A percentile compares a stretch with the other conserved stretches of the same genome.
Evolutionary conservation across 2,113 vertebrate genomes (phyloP).

Genomic region (Pteruthius melanotis): DNA sequence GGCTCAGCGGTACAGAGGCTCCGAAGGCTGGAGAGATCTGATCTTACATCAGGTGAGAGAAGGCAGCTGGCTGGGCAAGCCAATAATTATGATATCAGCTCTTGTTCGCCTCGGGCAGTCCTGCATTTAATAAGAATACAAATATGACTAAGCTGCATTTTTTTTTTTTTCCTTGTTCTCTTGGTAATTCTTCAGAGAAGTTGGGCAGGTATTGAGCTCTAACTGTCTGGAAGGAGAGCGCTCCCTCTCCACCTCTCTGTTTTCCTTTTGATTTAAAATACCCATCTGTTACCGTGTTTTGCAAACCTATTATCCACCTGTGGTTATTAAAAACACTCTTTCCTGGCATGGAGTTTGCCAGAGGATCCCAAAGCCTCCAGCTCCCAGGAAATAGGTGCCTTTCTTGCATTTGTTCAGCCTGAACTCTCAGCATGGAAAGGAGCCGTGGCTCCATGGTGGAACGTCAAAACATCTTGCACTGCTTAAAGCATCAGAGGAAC

Average conservation of each 20-base stretch:
- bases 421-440: not conserved
- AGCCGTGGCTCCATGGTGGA: not conserved
- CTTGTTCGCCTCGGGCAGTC: slow-evolving; percentile 76
- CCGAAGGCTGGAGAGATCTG: slow-evolving; percentile 56
- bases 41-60: slow-evolving; percentile 81
- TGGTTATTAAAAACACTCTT: slow-evolving; percentile 34
- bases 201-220: slow-evolving; percentile 71
- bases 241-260: slow-evolving; percentile 25
- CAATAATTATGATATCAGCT: slow-evolving; percentile 84
- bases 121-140: slow-evolving; percentile 74
- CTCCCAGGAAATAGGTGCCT: not conserved
- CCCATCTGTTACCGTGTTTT: slow-evolving; percentile 37
- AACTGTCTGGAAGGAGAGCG: slow-evolving; percentile 58
- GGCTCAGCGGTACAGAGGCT: slow-evolving; percentile 55
- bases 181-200: slow-evolving; percentile 55
- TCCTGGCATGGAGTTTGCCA: not conserved
- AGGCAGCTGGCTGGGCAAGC: slow-evolving; percentile 79
- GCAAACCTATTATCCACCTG: slow-evolving; percentile 43
- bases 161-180: slow-evolving; percentile 66
- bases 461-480: not conserved
- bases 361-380: not conserved
- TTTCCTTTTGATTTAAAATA: slow-evolving; percentile 46
- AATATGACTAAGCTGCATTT: slow-evolving; percentile 77
- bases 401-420: not conserved
- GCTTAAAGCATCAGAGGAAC: not conserved